Base-by-base conservation (phyloP, 2,888 invertebrate genomes). In the Vandiemenella viatica region DNA sequence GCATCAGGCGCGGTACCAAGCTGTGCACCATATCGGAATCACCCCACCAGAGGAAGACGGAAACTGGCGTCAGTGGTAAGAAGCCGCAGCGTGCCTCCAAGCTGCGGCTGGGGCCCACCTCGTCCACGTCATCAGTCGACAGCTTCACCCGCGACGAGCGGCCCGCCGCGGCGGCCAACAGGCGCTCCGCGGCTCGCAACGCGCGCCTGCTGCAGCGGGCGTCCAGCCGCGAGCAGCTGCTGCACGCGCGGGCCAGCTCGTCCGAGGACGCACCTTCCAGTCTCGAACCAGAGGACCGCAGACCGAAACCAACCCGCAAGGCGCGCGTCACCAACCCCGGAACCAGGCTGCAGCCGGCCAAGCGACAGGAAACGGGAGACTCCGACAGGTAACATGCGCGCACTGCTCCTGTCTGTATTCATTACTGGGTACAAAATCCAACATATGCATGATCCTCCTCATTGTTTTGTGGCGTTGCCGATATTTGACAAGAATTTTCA, bases 121-220 rank as follows among this genome's bases (percentile, higher is more conserved):
- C 66, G 1, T 67, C 66, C 1, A 67, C 62, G 22, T 66, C 52
- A 8, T 52, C 54, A 22, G 37, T 54, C 8, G 67, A 68, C 49
- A 66, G 66, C 55, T 50, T 65, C 6, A 55, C 59, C 5, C 57
- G 54, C 23, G 57, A 56, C 5, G 17, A 48, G 4, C 47, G 46
- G 18, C 18, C 48, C 13, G 22, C 48, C 10, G 23, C 50, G 20
- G 50, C 52, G 15, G 49, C 45, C 26, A n/a, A 23, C 19, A 52
- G 49, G 37, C 40, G 46, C 15, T 18, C 47, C 10, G 46, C 46
- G 8, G 46, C 47, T 38, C 37, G 54, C 20, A 65, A 65, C 59
- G 69, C 70, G 2, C 59, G 72, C 50, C 58, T 71, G 47, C 55
- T 73, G 32, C 71, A 72, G 54, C 61, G 72, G 46, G 71, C 72